phyloP scores from a whole-genome alignment of 2,888 invertebrate species.

The Laothoe populi region DNA sequence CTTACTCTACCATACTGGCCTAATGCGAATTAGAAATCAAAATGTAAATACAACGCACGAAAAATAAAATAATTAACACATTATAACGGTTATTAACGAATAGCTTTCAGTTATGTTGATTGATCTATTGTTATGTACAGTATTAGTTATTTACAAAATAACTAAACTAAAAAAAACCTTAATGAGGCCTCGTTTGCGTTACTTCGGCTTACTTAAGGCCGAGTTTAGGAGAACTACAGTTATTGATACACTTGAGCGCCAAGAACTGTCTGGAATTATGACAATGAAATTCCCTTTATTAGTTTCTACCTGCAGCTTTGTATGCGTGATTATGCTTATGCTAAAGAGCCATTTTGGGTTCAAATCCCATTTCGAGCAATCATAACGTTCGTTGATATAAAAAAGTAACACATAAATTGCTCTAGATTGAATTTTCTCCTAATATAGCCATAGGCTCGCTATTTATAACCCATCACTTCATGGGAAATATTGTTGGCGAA shows the following conservation, averaged over 20 bases:
- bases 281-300: too few relatives aligned
- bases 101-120: background rate
- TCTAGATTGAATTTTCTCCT: too few relatives aligned
- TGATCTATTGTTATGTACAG: background rate
- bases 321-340: too few relatives aligned
- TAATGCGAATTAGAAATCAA: background rate
- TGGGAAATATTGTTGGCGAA: too few relatives aligned
- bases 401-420: too few relatives aligned
- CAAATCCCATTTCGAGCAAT: background rate
- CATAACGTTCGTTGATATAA: background rate
- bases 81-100: background rate
- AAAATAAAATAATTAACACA: background rate
- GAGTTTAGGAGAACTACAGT: too few relatives aligned
- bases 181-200: background rate
- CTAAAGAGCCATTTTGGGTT: background rate
- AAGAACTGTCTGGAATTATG: too few relatives aligned
- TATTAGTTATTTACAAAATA: background rate
- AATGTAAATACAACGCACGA: background rate
- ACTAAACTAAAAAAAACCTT: background rate
- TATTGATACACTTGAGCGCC: too few relatives aligned
- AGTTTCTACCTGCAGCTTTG: too few relatives aligned
- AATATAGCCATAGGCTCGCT: too few relatives aligned
- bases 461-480: too few relatives aligned
- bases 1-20: background rate
- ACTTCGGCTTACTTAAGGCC: background rate